phyloP scores from a whole-genome alignment of 35 echinoderm and acorn worm genomes.

The Lytechinus pictus region DNA sequence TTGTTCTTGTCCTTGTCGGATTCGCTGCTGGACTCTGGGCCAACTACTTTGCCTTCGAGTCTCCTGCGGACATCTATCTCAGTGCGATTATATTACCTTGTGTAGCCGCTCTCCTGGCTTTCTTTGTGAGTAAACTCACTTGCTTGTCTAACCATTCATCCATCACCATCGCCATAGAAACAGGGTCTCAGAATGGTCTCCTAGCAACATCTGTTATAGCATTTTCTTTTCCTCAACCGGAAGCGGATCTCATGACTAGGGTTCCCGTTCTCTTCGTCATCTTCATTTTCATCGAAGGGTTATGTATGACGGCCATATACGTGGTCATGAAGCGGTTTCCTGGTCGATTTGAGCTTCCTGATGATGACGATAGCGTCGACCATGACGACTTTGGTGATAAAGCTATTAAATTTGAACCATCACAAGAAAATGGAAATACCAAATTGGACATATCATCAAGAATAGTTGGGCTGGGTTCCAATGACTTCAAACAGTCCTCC shows the following conservation, averaged over 20 bases:
- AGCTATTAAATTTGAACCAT: background rate
- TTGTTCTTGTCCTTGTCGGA: conserved; percentile 30
- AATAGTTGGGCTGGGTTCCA: background rate
- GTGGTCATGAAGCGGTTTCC: conserved; percentile 54
- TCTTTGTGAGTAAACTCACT: conserved; percentile 42
- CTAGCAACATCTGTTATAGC: conserved; percentile 47
- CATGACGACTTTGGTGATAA: background rate
- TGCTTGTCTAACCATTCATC: conserved; percentile 33
- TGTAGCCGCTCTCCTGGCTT: conserved; percentile 45
- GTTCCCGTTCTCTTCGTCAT: conserved; percentile 59
- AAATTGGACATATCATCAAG: background rate
- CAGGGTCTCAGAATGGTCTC: conserved; percentile 71
- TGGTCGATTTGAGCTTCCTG: conserved; percentile 23
- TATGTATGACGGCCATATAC: conserved; percentile 40
- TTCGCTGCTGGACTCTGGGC: conserved; percentile 45
- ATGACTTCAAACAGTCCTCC: background rate
- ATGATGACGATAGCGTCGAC: background rate
- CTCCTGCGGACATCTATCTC: conserved; percentile 35
- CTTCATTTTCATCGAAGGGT: conserved; percentile 49
- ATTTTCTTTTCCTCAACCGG: conserved; percentile 65
- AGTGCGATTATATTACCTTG: conserved; percentile 48
- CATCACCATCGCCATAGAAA: conserved; percentile 70
- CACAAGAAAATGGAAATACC: background rate
- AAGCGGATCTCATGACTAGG: conserved; percentile 60
- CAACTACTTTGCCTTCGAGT: conserved; percentile 51